Evolutionary conservation across 2,113 vertebrate species (phyloP).

Genomic region (Oryzias celebensis): DNA sequence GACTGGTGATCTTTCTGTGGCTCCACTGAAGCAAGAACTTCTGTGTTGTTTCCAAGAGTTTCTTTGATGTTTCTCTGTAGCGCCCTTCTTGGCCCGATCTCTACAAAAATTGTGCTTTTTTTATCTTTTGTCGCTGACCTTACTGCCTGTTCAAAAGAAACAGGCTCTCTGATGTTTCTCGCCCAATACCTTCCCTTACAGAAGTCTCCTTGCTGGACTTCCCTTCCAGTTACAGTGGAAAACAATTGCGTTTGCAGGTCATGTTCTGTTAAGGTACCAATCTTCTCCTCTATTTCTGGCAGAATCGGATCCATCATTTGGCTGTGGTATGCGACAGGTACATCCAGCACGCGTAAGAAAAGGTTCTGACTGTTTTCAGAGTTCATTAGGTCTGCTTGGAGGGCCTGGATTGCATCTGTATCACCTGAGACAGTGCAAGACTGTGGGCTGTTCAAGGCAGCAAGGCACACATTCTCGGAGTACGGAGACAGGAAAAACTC

Average conservation of each 20-base stretch:
- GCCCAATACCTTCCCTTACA: constrained; percentile 83
- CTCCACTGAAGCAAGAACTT: constrained; percentile 75
- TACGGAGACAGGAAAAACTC: constrained; percentile 67
- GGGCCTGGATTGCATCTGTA: constrained; percentile 63
- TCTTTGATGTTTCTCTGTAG: constrained; percentile 82
- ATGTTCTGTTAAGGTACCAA: constrained; percentile 68
- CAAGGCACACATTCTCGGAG: constrained; percentile 76
- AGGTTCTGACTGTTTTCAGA: constrained; percentile 71
- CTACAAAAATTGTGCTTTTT: constrained; percentile 78
- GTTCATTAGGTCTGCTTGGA: constrained; percentile 69
- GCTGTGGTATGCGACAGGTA: constrained; percentile 86
- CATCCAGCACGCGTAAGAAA: constrained; percentile 80
- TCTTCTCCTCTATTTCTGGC: constrained; percentile 58
- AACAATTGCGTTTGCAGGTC: constrained; percentile 75
- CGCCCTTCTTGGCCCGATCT: constrained; percentile 79
- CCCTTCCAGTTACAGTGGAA: constrained; percentile 82
- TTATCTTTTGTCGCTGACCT: constrained; percentile 63
- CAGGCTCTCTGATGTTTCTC: constrained; percentile 80
- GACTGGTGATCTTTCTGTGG: constrained; percentile 76
- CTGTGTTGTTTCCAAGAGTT: constrained; percentile 68
- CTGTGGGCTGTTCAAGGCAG: constrained; percentile 83
- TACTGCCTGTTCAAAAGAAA: constrained; percentile 79
- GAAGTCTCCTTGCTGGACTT: constrained; percentile 73
- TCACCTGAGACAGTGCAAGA: constrained; percentile 87
- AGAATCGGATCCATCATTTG: constrained; percentile 85